phyloP scores from a whole-genome alignment of 1,140 invertebrate species.

The Lethrus apterus region DNA sequence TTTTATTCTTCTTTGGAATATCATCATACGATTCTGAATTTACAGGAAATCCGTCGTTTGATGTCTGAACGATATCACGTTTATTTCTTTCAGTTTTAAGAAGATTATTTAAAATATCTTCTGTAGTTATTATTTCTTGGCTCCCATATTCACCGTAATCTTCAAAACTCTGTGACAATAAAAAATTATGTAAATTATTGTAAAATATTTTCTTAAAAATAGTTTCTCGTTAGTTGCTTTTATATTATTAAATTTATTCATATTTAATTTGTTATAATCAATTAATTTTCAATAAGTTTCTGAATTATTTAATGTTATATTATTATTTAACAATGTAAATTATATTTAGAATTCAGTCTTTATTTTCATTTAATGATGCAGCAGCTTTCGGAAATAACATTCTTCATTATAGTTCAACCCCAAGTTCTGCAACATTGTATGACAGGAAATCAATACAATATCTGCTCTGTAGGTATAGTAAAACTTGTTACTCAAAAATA shows the following conservation, averaged over 20 bases:
- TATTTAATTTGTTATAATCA: neutral
- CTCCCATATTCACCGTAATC: neutral
- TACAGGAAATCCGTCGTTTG: constrained; percentile 7
- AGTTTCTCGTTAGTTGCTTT: neutral
- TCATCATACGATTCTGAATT: constrained; percentile 13
- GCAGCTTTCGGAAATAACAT: too few relatives aligned
- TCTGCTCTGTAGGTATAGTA: too few relatives aligned
- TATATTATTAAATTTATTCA: neutral
- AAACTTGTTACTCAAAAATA: too few relatives aligned
- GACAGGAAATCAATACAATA: too few relatives aligned
- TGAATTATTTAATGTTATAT: too few relatives aligned
- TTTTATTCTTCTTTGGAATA: constrained; percentile 6
- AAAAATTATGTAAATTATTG: neutral
- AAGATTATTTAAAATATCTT: neutral
- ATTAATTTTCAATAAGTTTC: too few relatives aligned
- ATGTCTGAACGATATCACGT: constrained; percentile 4
- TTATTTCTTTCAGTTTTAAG: neutral
- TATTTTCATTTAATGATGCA: too few relatives aligned
- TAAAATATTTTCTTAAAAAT: neutral
- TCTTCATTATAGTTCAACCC: too few relatives aligned
- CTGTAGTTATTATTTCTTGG: neutral
- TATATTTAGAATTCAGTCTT: too few relatives aligned
- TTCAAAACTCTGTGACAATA: neutral
- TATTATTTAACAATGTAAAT: too few relatives aligned
- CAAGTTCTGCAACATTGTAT: too few relatives aligned